Conservation (phyloP, 2,888 invertebrate genomes). For the Ennomos erosarius region DNA sequence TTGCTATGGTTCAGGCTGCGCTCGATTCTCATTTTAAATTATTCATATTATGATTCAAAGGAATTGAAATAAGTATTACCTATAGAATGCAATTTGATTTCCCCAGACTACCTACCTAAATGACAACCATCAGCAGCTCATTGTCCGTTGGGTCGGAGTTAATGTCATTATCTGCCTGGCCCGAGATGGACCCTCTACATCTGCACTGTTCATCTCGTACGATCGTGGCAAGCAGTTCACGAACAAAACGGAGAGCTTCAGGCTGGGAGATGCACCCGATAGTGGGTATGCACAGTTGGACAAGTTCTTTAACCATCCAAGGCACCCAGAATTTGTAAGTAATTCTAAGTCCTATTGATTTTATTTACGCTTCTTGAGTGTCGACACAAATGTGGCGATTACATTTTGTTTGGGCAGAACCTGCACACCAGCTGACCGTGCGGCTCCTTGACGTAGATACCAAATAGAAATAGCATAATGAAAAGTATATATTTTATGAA, state of each 20-base stretch:
- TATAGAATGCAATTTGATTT: conserved; percentile 11
- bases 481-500: too few relatives aligned
- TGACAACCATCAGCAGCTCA: conserved; percentile 94
- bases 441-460: too few relatives aligned
- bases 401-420: too few relatives aligned
- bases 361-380: too few relatives aligned
- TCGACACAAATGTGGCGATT: too few relatives aligned
- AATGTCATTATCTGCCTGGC: conserved; percentile 95
- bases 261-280: conserved; percentile 76
- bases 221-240: conserved; percentile 93
- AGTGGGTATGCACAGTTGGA: conserved; percentile 89
- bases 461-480: too few relatives aligned
- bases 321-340: conserved; percentile 92
- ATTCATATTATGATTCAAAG: too few relatives aligned
- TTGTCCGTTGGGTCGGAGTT: conserved; percentile 97
- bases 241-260: conserved; percentile 89
- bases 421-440: too few relatives aligned
- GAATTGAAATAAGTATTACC: too few relatives aligned
- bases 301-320: conserved; percentile 94
- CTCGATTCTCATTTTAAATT: too few relatives aligned
- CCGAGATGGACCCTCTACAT: conserved; percentile 89
- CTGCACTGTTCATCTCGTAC: conserved; percentile 93
- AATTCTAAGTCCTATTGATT: conserved; percentile 13
- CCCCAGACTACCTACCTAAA: conserved; percentile 91
- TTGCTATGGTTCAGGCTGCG: too few relatives aligned